These are phyloP conservation scores for Spinibarbus caldwelli DNA, from an alignment of 2,797 vertebrate species.

Conservation along the genomic window DNA sequence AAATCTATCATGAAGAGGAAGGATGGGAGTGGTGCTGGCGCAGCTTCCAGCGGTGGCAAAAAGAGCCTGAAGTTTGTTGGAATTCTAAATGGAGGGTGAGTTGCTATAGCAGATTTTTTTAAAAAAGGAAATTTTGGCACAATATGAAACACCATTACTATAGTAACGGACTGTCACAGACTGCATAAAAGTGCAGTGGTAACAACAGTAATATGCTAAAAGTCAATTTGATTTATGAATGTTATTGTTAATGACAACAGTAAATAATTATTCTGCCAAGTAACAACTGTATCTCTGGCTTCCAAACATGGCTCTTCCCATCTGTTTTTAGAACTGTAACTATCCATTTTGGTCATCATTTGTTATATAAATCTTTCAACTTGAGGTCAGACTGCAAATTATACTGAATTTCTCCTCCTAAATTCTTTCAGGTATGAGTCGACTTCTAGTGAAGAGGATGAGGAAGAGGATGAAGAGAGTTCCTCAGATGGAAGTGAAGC, in stretches of 20 bases:
- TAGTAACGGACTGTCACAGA: not conserved
- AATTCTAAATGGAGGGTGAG: slow-evolving; percentile 93
- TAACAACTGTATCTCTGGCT: slow-evolving; percentile 3
- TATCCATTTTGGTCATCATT: not conserved
- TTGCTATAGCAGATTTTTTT: slow-evolving; percentile 44
- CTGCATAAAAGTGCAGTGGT: not conserved
- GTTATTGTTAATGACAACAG: not conserved
- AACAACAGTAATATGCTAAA: not conserved
- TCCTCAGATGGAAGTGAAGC: slow-evolving; percentile 77
- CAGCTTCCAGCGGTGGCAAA: slow-evolving; percentile 77
- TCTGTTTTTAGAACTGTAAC: not conserved
- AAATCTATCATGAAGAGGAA: slow-evolving; percentile 98
- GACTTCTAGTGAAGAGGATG: slow-evolving; percentile 87
- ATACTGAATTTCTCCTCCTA: not conserved
- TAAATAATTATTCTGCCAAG: not conserved
- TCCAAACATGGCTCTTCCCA: not conserved
- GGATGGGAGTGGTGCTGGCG: slow-evolving; percentile 74
- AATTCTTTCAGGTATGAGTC: slow-evolving; percentile 86
- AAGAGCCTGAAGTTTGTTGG: slow-evolving; percentile 97
- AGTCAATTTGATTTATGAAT: not conserved
- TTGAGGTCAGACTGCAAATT: not conserved
- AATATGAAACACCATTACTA: not conserved
- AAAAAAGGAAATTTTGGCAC: not conserved
- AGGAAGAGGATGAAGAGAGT: slow-evolving; percentile 78
- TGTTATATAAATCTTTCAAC: not conserved